phyloP scores from a whole-genome alignment of 1,140 invertebrate genomes.

The Drosophila chauvacae region DNA sequence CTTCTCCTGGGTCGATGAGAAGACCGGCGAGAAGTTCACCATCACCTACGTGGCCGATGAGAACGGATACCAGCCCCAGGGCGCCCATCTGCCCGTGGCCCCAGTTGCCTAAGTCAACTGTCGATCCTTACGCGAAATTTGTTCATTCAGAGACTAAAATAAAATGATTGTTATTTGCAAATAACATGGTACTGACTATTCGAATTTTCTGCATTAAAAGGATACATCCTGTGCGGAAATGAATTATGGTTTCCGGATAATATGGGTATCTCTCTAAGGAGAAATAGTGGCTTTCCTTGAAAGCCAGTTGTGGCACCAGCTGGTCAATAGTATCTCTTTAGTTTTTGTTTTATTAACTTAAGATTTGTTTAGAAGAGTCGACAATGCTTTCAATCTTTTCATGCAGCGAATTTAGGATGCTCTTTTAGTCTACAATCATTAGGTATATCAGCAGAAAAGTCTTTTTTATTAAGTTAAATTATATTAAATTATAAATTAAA shows the following conservation, averaged over 20 bases:
- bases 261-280: not conserved
- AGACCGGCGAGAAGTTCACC: slow-evolving; percentile 55
- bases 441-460: no score
- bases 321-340: not conserved
- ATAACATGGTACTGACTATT: not conserved
- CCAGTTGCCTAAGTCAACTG: slow-evolving; percentile 47
- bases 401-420: not conserved
- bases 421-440: no score
- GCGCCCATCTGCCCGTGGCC: slow-evolving; percentile 86
- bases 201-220: no score
- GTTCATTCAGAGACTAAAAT: slow-evolving; percentile 29
- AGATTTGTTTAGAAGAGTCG: not conserved
- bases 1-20: slow-evolving; percentile 47
- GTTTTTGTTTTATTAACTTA: not conserved
- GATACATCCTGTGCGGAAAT: not conserved
- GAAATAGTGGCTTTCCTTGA: not conserved
- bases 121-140: slow-evolving; percentile 22
- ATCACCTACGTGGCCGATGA: slow-evolving; percentile 71
- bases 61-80: slow-evolving; percentile 89
- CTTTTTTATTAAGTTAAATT: not conserved
- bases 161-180: slow-evolving; percentile 21
- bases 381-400: not conserved
- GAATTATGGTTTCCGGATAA: no score
- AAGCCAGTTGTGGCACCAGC: not conserved
- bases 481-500: no score